A percentile compares a stretch with the other conserved stretches of the same genome.
Conservation (phyloP, 2,797 vertebrate genomes). For the Chelon auratus region DNA sequence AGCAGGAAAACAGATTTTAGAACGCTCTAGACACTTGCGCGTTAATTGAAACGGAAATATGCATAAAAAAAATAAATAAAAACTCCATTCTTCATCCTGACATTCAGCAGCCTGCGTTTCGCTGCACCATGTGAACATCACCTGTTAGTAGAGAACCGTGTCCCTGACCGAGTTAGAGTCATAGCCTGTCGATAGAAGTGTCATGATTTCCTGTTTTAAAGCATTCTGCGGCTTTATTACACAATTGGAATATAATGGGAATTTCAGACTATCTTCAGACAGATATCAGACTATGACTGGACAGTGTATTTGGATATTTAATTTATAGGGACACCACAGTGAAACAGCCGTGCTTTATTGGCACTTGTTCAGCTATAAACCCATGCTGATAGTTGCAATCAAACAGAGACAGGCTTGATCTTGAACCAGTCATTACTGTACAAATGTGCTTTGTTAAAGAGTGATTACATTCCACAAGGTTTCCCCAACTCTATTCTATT, state of each 20-base stretch:
- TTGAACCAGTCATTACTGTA: conserved; percentile 9
- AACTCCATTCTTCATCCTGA: not conserved
- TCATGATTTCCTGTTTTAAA: not conserved
- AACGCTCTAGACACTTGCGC: too few species aligned
- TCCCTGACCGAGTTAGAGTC: not conserved
- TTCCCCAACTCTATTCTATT: not conserved
- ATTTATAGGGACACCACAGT: not conserved
- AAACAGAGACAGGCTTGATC: conserved; percentile 1
- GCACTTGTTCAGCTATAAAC: conserved; percentile 9
- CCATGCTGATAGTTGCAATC: not conserved
- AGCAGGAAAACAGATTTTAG: too few species aligned
- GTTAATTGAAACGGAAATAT: too few species aligned
- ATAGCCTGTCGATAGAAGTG: too few species aligned
- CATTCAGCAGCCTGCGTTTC: not conserved
- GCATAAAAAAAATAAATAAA: too few species aligned
- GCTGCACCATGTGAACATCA: not conserved
- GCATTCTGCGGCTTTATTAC: not conserved
- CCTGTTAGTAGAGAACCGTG: not conserved
- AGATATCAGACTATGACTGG: not conserved
- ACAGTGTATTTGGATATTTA: not conserved
- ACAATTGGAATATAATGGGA: conserved; percentile 15
- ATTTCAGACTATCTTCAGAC: too few species aligned
- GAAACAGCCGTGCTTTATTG: conserved; percentile 11
- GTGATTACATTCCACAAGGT: conserved; percentile 21
- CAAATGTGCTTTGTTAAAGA: conserved; percentile 2